phyloP scores from a whole-genome alignment of 2,797 vertebrate species.

The Channa striata region DNA sequence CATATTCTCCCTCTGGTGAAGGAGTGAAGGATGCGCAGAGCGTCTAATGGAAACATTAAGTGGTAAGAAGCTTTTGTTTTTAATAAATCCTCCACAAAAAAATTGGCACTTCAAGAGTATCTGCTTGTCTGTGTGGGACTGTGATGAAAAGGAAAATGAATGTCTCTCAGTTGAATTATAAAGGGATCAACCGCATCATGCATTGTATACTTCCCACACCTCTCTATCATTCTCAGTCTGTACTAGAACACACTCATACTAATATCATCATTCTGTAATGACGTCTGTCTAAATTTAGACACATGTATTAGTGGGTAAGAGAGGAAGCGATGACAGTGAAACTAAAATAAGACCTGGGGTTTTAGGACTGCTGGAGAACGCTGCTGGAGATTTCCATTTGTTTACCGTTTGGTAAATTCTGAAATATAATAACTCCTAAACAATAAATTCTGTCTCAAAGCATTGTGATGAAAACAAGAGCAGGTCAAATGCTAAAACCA shows the following conservation, averaged over 20 bases:
- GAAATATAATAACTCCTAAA: constrained; percentile 1
- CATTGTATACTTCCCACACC: constrained; percentile 17
- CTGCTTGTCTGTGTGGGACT: constrained; percentile 19
- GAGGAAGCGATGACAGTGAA: constrained; percentile 48
- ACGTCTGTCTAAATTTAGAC: constrained; percentile 65
- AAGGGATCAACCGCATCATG: constrained; percentile 31
- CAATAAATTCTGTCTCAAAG: constrained; percentile 3
- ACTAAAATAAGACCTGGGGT: constrained; percentile 62
- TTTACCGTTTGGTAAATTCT: constrained; percentile 14
- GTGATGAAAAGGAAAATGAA: constrained; percentile 27
- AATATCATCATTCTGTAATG: constrained; percentile 52
- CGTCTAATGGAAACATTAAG: constrained; percentile 19
- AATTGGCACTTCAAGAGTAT: constrained; percentile 34
- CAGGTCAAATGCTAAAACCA: background rate
- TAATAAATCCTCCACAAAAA: constrained; percentile 9
- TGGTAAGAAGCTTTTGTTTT: constrained; percentile 38
- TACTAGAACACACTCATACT: constrained; percentile 26
- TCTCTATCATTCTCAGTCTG: constrained; percentile 16
- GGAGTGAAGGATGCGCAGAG: background rate
- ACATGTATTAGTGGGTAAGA: constrained; percentile 35
- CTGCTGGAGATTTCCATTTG: constrained; percentile 18
- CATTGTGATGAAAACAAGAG: background rate
- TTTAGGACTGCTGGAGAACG: constrained; percentile 21
- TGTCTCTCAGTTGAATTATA: constrained; percentile 3
- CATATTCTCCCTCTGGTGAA: constrained; percentile 28